Percentiles rank a stretch among this genome's conserved stretches.
phyloP scores from a whole-genome alignment of 2,888 invertebrate species.

The Salticus scenicus region DNA sequence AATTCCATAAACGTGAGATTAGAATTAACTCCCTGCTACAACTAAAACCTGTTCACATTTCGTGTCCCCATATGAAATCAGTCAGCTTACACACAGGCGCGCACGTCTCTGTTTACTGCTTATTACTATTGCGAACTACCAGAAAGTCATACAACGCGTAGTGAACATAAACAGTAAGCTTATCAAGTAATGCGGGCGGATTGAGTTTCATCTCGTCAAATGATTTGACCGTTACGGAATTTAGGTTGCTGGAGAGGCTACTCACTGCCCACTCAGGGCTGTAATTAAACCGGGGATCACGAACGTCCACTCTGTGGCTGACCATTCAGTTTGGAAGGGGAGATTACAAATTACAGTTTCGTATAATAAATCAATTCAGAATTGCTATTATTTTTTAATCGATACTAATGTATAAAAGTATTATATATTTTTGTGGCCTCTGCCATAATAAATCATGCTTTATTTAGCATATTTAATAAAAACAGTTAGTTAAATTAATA shows the following conservation, averaged over 20 bases:
- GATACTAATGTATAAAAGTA: too few species aligned
- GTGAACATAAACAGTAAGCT: slow-evolving; percentile 48
- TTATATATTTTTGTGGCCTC: too few species aligned
- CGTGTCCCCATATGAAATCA: not conserved
- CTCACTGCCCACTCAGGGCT: slow-evolving; percentile 60
- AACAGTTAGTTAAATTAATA: too few species aligned
- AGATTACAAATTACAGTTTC: not conserved
- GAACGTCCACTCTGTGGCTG: slow-evolving; percentile 65
- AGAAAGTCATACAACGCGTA: slow-evolving; percentile 20
- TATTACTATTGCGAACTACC: slow-evolving; percentile 38
- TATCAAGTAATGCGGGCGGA: slow-evolving; percentile 49
- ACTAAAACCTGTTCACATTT: not conserved
- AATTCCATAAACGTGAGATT: not conserved
- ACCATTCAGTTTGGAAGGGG: slow-evolving; percentile 40
- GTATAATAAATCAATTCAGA: too few species aligned
- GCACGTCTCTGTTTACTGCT: slow-evolving; percentile 12
- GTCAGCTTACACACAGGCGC: too few species aligned
- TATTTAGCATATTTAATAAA: too few species aligned
- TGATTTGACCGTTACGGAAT: slow-evolving; percentile 40
- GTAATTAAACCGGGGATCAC: slow-evolving; percentile 64
- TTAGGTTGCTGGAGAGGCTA: slow-evolving; percentile 17
- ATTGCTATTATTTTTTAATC: too few species aligned
- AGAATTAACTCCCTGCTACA: not conserved
- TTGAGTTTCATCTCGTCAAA: slow-evolving; percentile 54
- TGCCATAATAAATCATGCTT: too few species aligned